phyloP scores from a whole-genome alignment of 2,797 vertebrate species.

The Silurus aristotelis region DNA sequence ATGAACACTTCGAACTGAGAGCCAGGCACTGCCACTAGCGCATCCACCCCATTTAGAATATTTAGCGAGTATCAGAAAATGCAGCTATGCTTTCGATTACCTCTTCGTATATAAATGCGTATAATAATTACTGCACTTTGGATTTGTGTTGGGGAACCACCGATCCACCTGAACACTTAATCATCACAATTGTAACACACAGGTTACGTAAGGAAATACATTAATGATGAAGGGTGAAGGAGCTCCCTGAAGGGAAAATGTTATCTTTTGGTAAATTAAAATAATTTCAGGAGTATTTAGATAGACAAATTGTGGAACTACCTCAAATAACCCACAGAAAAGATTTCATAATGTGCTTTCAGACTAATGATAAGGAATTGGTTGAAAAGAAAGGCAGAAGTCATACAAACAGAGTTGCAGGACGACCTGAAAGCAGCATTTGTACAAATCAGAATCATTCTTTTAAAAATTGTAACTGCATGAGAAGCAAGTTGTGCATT shows the following conservation, averaged over 20 bases:
- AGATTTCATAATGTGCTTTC: not conserved
- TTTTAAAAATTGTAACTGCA: not conserved
- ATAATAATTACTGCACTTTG: not conserved
- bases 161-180: not conserved
- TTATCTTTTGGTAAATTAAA: too few relatives aligned
- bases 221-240: not conserved
- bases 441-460: not conserved
- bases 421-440: not conserved
- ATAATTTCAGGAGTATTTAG: not conserved
- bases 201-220: not conserved
- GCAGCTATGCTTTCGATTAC: not conserved
- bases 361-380: not conserved
- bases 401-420: not conserved
- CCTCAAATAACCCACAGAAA: not conserved
- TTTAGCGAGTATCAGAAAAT: constrained; percentile 24
- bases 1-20: constrained; percentile 70
- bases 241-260: not conserved
- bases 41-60: constrained; percentile 28
- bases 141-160: too few relatives aligned
- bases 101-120: not conserved
- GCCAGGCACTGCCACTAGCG: constrained; percentile 56
- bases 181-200: not conserved
- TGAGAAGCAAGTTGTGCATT: not conserved
- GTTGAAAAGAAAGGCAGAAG: not conserved
- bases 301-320: not conserved